Evolutionary conservation across 1,140 invertebrate species (phyloP).

Genomic region (Calliopsis andreniformis): DNA sequence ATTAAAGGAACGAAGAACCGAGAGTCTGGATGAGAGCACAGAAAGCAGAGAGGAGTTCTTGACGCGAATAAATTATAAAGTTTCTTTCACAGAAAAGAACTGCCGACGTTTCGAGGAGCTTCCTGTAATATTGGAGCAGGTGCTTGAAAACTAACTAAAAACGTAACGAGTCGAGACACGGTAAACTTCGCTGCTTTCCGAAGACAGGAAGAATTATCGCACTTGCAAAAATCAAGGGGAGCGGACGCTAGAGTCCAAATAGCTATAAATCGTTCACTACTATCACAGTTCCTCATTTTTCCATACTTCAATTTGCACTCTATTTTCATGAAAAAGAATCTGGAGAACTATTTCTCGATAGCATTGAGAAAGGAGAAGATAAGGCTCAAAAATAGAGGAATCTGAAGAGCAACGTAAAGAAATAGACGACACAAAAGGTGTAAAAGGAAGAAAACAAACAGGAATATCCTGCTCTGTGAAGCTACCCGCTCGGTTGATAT

Average conservation of each 20-base stretch:
- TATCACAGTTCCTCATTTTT: not conserved
- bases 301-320: not conserved
- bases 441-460: conserved; percentile 27
- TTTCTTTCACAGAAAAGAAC: not conserved
- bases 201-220: conserved; percentile 30
- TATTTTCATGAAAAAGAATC: too few species aligned
- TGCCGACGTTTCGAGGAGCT: not conserved
- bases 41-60: not conserved
- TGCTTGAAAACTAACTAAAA: conserved; percentile 17
- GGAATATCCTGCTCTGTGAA: conserved; percentile 23
- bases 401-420: not conserved
- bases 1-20: not conserved
- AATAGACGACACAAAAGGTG: conserved; percentile 3
- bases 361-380: not conserved
- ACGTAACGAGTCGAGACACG: conserved; percentile 3
- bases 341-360: too few species aligned
- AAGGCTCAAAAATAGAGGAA: conserved; percentile 1
- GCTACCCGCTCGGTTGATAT: conserved; percentile 19
- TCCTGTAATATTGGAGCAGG: not conserved
- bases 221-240: conserved; percentile 13
- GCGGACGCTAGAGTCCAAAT: not conserved
- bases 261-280: conserved; percentile 22
- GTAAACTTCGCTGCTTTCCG: conserved; percentile 21
- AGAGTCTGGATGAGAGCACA: not conserved
- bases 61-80: conserved; percentile 23